These are phyloP conservation scores for Philonicus albiceps DNA, from an alignment of 2,888 invertebrate genomes.

Conservation along the genomic window DNA sequence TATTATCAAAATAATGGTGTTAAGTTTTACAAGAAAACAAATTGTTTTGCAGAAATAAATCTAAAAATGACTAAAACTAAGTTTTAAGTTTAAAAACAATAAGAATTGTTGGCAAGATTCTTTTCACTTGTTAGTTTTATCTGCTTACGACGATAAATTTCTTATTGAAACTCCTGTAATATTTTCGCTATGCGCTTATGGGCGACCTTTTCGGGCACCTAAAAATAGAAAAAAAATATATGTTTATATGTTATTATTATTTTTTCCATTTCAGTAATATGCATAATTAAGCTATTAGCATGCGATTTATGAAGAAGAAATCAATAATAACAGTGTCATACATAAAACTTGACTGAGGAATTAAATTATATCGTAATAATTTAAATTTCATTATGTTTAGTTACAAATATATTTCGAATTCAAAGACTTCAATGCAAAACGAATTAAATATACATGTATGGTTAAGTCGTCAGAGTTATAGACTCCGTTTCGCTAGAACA, in stretches of 20 bases:
- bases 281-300: too few species aligned
- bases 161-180: constrained; percentile 41
- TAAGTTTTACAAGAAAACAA: constrained; percentile 14
- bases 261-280: not conserved
- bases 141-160: constrained; percentile 16
- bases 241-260: not conserved
- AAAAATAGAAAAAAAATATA: constrained; percentile 46
- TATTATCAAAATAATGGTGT: not conserved
- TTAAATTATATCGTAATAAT: too few species aligned
- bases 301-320: too few species aligned
- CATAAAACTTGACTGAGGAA: too few species aligned
- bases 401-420: too few species aligned
- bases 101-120: constrained; percentile 4
- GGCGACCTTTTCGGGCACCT: constrained; percentile 62
- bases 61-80: not conserved
- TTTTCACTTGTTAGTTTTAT: constrained; percentile 18
- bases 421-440: too few species aligned
- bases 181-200: constrained; percentile 54
- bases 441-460: too few species aligned
- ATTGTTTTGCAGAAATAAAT: not conserved
- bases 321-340: too few species aligned
- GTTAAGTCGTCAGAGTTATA: too few species aligned
- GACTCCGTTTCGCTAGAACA: too few species aligned
- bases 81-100: not conserved
- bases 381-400: too few species aligned